Evolutionary conservation across 1,140 invertebrate species (phyloP), one percentile per base, ranked within the genome.

Genomic region (Venturia canescens): DNA sequence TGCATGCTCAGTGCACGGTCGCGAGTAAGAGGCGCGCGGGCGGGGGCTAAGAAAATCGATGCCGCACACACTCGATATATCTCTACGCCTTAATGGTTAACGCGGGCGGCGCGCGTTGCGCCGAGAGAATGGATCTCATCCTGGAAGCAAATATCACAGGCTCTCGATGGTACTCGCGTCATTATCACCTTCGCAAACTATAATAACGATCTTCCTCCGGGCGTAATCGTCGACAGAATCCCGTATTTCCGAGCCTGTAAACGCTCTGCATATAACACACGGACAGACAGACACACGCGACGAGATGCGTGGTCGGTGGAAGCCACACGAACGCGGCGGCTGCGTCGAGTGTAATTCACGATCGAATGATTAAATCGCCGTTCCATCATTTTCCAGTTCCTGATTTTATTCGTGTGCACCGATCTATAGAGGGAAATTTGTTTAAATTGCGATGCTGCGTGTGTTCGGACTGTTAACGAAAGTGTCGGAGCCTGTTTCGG

Each of bases 301-400:
- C 5, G 6, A 48, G 44, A 48, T 48, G 38, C 13, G 38, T 44
- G 3, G 38, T 44, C 13, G 7, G 38, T 44, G 13, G 1, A 1
- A 9, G 7, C 7, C 38, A 57, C 21, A 21, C 29, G 9, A 18
- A 67, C 29, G 18, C 29, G 13, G 27, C 31, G 11, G n/a, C 6
- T 21, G 31, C 44, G 57, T 27, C 21, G 44, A 74, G 48, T 48
- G 48, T 71, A 63, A 63, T 63, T 63, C 70, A n/a, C 34, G 31
- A 48, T 48, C 71, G 44, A 74, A 53, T 74, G 71, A 74, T 74
- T 48, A 21, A 74, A 74, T 74, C 71, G 71, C 71, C 71, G 71
- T 53, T 74, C 57, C 71, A 74, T 74, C 48, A 74, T 16, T 74
- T 74, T 74, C 44, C 38, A 74, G 71, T 53, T 74, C 48, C 71